A percentile compares a stretch with the other conserved stretches of the same genome.
Conservation (phyloP, 2,113 vertebrate genomes). For the Orcinus orca region DNA sequence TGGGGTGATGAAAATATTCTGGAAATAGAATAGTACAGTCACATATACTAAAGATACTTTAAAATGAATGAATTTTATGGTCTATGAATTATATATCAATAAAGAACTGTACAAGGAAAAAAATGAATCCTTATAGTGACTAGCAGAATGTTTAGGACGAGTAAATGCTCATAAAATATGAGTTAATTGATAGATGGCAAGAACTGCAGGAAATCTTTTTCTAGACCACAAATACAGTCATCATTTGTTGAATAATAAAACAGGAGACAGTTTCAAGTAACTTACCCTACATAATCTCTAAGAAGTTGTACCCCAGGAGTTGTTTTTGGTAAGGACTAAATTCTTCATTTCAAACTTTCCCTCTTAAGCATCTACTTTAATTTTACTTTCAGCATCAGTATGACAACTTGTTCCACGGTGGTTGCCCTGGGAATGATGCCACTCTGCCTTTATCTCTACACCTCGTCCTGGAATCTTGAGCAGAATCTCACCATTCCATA, state of each 20-base stretch:
- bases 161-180: not conserved
- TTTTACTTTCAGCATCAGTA: slow-evolving; percentile 76
- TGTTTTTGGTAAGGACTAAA: not conserved
- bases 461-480: slow-evolving; percentile 63
- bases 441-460: slow-evolving; percentile 77
- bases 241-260: not conserved
- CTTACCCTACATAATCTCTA: not conserved
- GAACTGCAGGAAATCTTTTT: not conserved
- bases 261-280: not conserved
- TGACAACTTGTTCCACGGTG: slow-evolving; percentile 74
- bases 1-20: not conserved
- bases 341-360: not conserved
- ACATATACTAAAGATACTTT: not conserved
- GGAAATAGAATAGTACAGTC: not conserved
- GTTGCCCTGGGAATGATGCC: slow-evolving; percentile 78
- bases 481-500: slow-evolving; percentile 72
- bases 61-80: not conserved
- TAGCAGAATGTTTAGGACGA: not conserved
- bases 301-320: not conserved
- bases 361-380: not conserved
- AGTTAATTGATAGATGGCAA: not conserved
- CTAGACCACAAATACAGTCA: not conserved
- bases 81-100: not conserved
- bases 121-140: not conserved
- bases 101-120: not conserved